Base-by-base conservation (phyloP, 2,113 vertebrate species). In the Fukomys damarensis region DNA sequence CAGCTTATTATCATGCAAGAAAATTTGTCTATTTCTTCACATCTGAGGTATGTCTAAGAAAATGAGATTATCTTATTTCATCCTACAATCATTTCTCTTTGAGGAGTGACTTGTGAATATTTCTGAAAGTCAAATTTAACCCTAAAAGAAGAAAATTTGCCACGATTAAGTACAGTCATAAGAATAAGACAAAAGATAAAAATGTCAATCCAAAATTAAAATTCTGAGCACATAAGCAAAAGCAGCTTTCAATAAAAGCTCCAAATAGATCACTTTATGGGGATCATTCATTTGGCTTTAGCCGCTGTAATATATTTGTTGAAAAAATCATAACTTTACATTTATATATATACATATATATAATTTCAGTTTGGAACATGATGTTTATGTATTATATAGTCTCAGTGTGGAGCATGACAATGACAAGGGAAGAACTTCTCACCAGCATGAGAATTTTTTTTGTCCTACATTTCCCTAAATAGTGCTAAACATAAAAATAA, bases 401-500 rank as follows among this genome's bases (percentile, higher is more conserved):
- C 59, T 72, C 28, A 35, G 43, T 58, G 13, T 74, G 54, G 41
- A 89, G 76, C 30, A 86, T 9, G 17, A 46, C 20, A 92, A 46
- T 65, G 11, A 70, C 61, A 63, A 91, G 19, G 32, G 46, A 96
- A 38, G 19, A 30, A 35, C 59, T 52, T 94, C 24, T 95, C 81
- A 35, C 49, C 52, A 86, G 61, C 30, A 66, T 22, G 43, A 92
- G 35, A 89, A 13, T 56, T 89, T 19, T 41, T 86, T 84, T 66
- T 91, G 86, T 54, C 92, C 65, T 79, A 7, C 63, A 61, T 58
- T 93, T 76, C 41, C 63, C n/a, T 96, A n/a, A 58, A n/a, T 12
- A 74, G 28, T 93, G 74, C 14, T 70, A 38, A 96, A 88, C 80
- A 43, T 83, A 93, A 95, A 96, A 95, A 80, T 17, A 56, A 95